Conservation (phyloP, 2,888 invertebrate genomes). For the Harpalus rubripes region DNA sequence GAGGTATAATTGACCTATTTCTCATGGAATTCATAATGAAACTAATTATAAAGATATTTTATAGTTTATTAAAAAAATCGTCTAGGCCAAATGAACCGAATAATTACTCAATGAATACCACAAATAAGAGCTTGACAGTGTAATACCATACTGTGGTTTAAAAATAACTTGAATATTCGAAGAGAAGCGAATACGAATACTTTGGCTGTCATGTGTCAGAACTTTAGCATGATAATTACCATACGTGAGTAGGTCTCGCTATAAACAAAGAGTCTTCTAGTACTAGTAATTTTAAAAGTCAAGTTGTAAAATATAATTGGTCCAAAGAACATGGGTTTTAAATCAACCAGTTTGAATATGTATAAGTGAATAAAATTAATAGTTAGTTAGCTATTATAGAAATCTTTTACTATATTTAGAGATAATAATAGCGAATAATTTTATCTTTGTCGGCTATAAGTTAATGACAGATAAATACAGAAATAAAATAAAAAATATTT, state of each 20-base stretch:
- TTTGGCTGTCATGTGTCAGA: constrained; percentile 17
- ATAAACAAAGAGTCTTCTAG: constrained; percentile 17
- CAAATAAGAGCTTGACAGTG: not conserved
- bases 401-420: too few relatives aligned
- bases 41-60: not conserved
- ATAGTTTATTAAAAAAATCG: too few relatives aligned
- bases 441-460: too few relatives aligned
- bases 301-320: constrained; percentile 11
- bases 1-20: too few relatives aligned
- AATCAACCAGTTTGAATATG: constrained; percentile 6
- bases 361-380: too few relatives aligned
- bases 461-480: too few relatives aligned
- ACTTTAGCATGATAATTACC: constrained; percentile 31
- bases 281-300: constrained; percentile 20
- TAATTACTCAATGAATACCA: constrained; percentile 37
- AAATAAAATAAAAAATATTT: too few relatives aligned
- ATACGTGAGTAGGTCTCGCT: constrained; percentile 7
- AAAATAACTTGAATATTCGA: constrained; percentile 9
- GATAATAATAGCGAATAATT: too few relatives aligned
- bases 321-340: not conserved
- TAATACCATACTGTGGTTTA: constrained; percentile 8
- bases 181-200: constrained; percentile 3
- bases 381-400: too few relatives aligned
- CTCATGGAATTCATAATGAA: too few relatives aligned
- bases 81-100: not conserved